Conservation (phyloP, 2,888 invertebrate species). For the Sepioteuthis lessoniana region DNA sequence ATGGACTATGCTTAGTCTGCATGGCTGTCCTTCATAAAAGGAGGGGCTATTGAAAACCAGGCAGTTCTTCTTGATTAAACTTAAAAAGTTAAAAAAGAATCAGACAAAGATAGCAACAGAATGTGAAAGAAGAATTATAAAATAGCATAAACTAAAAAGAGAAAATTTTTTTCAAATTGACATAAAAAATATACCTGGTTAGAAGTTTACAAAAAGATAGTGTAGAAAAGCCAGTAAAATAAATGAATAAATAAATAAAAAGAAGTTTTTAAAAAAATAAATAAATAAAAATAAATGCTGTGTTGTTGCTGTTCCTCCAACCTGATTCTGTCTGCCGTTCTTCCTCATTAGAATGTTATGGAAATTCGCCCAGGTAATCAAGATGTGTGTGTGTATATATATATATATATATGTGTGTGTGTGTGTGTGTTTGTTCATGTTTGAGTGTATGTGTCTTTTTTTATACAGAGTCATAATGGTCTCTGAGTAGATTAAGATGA, state of each 20-base stretch:
- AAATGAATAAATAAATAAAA: not conserved
- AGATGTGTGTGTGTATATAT: not conserved
- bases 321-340: not conserved
- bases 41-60: not conserved
- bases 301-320: not conserved
- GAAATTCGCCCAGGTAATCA: constrained; percentile 15
- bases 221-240: not conserved
- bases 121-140: no score
- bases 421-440: not conserved
- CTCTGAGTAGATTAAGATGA: not conserved
- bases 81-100: not conserved
- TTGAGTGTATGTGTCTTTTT: not conserved
- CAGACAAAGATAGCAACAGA: no score
- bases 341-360: not conserved
- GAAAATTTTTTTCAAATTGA: no score
- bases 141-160: no score
- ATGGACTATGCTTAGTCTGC: constrained; percentile 12
- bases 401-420: not conserved
- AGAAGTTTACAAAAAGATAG: not conserved
- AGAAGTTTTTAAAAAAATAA: not conserved
- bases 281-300: not conserved
- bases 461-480: not conserved
- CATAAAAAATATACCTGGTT: not conserved
- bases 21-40: not conserved
- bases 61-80: not conserved